These are phyloP conservation scores for Tympanuchus pallidicinctus DNA, from an alignment of 2,113 vertebrate genomes.

Conservation along the genomic window DNA sequence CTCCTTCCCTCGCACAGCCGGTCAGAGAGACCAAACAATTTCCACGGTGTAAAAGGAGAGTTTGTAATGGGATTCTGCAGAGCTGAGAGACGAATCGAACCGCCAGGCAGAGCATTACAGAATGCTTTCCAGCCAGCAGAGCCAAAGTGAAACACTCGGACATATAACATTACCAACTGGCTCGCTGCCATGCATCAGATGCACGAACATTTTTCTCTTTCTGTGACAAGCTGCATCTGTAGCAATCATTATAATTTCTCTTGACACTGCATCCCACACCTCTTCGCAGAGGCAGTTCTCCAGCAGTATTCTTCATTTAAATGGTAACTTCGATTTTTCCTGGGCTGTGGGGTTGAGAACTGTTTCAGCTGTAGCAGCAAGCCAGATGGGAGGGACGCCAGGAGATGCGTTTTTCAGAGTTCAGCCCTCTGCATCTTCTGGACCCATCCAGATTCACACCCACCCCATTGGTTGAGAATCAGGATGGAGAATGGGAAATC, in stretches of 20 bases:
- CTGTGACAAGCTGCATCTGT: constrained; percentile 53
- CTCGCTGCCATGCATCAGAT: constrained; percentile 35
- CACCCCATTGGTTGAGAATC: not conserved
- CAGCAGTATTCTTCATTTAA: constrained; percentile 45
- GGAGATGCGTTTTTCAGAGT: not conserved
- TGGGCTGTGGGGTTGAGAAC: not conserved
- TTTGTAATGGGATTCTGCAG: constrained; percentile 66
- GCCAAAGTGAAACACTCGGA: constrained; percentile 39
- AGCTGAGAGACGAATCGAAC: constrained; percentile 56
- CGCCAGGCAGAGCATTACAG: constrained; percentile 33
- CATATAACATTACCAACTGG: constrained; percentile 46
- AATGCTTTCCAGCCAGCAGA: constrained; percentile 49
- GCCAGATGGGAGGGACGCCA: not conserved
- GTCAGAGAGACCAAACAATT: constrained; percentile 26
- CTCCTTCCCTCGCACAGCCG: not conserved
- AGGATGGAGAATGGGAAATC: not conserved
- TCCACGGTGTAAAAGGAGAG: not conserved
- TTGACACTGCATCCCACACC: constrained; percentile 32
- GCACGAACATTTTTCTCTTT: constrained; percentile 24
- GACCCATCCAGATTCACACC: not conserved
- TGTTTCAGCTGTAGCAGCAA: not conserved
- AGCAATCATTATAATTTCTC: constrained; percentile 59
- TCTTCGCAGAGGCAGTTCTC: constrained; percentile 17
- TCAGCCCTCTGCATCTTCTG: not conserved
- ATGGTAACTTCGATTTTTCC: constrained; percentile 42